Evolutionary conservation across 2,888 invertebrate species (phyloP).

Genomic region (Rhamphomyia laevipes): DNA sequence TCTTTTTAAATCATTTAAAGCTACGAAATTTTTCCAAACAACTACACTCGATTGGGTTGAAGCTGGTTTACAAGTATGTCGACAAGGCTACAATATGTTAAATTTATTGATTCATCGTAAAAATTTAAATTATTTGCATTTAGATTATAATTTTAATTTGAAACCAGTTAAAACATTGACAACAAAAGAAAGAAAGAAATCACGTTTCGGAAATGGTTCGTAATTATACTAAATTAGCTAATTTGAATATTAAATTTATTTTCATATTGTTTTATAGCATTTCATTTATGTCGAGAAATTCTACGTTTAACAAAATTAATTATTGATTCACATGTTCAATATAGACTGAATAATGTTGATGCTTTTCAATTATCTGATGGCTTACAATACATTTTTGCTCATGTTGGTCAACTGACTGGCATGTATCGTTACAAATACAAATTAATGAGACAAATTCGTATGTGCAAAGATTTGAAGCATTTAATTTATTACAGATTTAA

Average conservation of each 20-base stretch:
- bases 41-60: constrained; percentile 99
- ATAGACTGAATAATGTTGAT: constrained; percentile 97
- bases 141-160: constrained; percentile 99
- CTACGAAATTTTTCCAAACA: constrained; percentile 99
- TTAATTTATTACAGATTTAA: constrained; percentile 98
- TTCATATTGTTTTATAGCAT: constrained; percentile 49
- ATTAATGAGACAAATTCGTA: constrained; percentile 95
- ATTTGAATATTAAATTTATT: constrained; percentile 4
- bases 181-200: constrained; percentile 98
- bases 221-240: constrained; percentile 3
- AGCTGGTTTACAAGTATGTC: constrained; percentile 93
- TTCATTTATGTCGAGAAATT: constrained; percentile 98
- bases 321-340: constrained; percentile 98
- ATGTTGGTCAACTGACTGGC: constrained; percentile 97
- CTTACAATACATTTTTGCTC: constrained; percentile 97
- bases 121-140: constrained; percentile 97
- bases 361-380: constrained; percentile 98
- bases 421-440: constrained; percentile 99
- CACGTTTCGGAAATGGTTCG: constrained; percentile 85
- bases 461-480: constrained; percentile 99
- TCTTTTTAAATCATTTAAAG: constrained; percentile 96
- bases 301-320: constrained; percentile 95
- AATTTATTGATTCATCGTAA: constrained; percentile 98
- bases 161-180: constrained; percentile 99
- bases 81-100: constrained; percentile 99